Evolutionary conservation across 23 tunicate species (phyloP).

Genomic region (Clavelina lepadiformis): DNA sequence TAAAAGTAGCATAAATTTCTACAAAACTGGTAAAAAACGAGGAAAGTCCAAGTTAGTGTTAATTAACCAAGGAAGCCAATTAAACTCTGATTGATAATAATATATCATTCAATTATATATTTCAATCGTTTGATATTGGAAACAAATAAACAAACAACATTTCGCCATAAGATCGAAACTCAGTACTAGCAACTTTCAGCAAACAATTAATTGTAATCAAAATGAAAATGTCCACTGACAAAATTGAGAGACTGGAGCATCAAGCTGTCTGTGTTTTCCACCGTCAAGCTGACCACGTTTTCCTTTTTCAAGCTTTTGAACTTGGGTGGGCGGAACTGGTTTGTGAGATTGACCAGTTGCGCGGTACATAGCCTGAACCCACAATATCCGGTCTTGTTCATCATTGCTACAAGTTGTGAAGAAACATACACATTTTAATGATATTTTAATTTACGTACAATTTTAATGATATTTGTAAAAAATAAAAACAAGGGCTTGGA

Average conservation of each 20-base stretch:
- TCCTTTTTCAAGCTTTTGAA: conserved; percentile 60
- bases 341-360: conserved; percentile 99
- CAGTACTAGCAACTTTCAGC: too few species aligned
- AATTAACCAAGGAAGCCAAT: too few species aligned
- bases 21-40: too few species aligned
- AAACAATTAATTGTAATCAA: too few species aligned
- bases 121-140: too few species aligned
- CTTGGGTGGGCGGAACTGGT: conserved; percentile 95
- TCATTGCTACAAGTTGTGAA: conserved; percentile 58
- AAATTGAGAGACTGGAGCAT: conserved; percentile 89
- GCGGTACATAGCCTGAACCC: conserved; percentile 99
- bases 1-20: neutral
- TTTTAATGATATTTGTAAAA: neutral
- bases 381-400: conserved; percentile 91
- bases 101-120: too few species aligned
- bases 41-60: too few species aligned
- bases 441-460: neutral
- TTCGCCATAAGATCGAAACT: too few species aligned
- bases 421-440: neutral
- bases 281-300: conserved; percentile 82
- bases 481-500: neutral
- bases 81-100: too few species aligned
- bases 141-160: too few species aligned
- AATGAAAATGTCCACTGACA: conserved; percentile 40
- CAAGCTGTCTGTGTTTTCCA: conserved; percentile 75